Conservation (phyloP, 2,113 vertebrate genomes). For the Malaclemys terrapin region DNA sequence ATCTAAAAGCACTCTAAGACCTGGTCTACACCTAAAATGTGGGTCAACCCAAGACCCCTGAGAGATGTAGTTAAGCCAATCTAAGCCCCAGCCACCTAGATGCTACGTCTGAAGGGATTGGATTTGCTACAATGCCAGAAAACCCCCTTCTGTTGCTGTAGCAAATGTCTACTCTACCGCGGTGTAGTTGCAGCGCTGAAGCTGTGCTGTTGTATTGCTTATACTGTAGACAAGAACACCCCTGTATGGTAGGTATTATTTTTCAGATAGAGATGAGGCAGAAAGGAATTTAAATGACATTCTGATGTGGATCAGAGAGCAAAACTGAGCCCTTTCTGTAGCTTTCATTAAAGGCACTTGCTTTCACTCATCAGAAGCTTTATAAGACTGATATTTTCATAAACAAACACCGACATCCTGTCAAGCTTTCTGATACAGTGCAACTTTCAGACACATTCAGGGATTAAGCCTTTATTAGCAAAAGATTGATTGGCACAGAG, state of each 20-base stretch:
- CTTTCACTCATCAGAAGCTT: neutral
- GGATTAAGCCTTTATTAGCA: neutral
- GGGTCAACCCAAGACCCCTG: neutral
- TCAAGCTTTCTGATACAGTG: neutral
- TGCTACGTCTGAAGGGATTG: neutral
- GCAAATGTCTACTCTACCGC: neutral
- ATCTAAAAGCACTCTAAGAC: neutral
- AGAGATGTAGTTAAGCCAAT: neutral
- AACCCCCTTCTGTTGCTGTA: neutral
- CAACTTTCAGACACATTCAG: fast-evolving
- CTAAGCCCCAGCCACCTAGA: neutral
- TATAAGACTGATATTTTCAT: conserved; percentile 36
- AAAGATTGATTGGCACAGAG: conserved; percentile 10
- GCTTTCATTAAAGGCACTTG: neutral
- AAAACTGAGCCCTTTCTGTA: neutral
- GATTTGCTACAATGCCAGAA: neutral
- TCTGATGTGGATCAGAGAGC: neutral
- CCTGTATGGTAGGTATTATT: neutral
- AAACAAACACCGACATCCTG: conserved; percentile 18
- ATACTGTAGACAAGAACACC: neutral
- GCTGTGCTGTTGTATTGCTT: neutral
- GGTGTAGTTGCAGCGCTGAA: neutral
- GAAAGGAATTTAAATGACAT: neutral
- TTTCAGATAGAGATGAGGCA: neutral
- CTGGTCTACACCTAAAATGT: neutral